Evolutionary conservation across 2,888 invertebrate genomes (phyloP).

Genomic region (Automeris io): DNA sequence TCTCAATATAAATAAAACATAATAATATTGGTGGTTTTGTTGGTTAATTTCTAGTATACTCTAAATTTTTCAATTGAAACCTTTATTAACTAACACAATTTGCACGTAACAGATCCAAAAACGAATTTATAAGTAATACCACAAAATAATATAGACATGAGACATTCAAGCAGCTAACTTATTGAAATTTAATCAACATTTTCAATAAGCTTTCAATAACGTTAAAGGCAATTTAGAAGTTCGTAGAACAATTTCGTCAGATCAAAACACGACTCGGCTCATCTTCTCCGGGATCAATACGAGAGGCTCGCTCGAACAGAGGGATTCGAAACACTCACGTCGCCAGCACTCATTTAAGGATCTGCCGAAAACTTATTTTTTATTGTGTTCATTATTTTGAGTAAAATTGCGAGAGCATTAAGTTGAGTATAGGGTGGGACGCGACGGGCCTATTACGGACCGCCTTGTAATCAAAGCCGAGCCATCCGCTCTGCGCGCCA

Average conservation of each 20-base stretch:
- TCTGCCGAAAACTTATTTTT: conserved; percentile 61
- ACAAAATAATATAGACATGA: background rate
- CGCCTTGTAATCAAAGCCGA: conserved; percentile 68
- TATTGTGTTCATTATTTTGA: conserved; percentile 71
- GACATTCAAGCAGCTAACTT: conserved; percentile 2
- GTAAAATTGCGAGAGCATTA: conserved; percentile 77
- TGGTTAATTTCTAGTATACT: no score
- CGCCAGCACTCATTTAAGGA: conserved; percentile 52
- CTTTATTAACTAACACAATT: no score
- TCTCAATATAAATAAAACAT: no score
- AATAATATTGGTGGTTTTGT: no score
- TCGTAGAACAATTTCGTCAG: conserved; percentile 49
- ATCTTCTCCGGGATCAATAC: conserved; percentile 38
- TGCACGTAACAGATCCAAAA: no score
- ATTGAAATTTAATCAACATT: conserved; percentile 14
- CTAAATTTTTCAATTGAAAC: no score
- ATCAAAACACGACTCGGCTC: conserved; percentile 36
- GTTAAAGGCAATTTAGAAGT: conserved; percentile 40
- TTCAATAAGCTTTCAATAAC: conserved; percentile 20
- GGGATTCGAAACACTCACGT: conserved; percentile 42
- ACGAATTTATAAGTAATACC: no score
- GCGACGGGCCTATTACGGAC: conserved; percentile 60
- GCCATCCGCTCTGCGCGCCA: conserved; percentile 43
- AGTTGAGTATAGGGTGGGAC: conserved; percentile 74
- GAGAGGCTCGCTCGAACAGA: conserved; percentile 23